Evolutionary conservation across 1,140 invertebrate genomes (phyloP).

Genomic region (Agrilus planipennis): DNA sequence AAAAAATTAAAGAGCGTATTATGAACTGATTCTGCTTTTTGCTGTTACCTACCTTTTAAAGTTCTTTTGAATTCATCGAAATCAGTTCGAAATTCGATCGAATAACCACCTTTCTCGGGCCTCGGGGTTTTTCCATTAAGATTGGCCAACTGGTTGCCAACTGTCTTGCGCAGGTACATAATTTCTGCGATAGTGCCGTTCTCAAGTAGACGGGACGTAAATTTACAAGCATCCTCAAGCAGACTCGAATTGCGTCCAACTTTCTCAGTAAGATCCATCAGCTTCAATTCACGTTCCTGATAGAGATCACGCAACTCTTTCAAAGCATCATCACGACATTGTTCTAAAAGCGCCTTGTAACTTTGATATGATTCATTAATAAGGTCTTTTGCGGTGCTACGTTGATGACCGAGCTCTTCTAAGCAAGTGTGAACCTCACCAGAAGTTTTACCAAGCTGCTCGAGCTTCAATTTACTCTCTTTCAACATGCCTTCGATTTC

Average conservation of each 20-base stretch:
- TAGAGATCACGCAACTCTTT: slow-evolving; percentile 69
- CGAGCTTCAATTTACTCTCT: slow-evolving; percentile 59
- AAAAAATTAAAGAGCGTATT: slow-evolving; percentile 2
- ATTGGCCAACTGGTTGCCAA: slow-evolving; percentile 59
- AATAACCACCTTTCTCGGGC: slow-evolving; percentile 55
- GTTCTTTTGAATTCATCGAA: slow-evolving; percentile 61
- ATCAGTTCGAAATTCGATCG: slow-evolving; percentile 73
- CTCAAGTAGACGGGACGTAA: slow-evolving; percentile 63
- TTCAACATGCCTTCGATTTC: slow-evolving; percentile 59
- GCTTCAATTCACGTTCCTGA: slow-evolving; percentile 69
- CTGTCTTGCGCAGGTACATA: slow-evolving; percentile 63
- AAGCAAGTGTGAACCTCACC: slow-evolving; percentile 61
- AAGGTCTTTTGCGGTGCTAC: slow-evolving; percentile 71
- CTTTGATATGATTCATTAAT: slow-evolving; percentile 76
- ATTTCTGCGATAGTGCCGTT: slow-evolving; percentile 75
- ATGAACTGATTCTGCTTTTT: slow-evolving; percentile 26
- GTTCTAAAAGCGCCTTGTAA: slow-evolving; percentile 72
- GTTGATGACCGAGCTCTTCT: slow-evolving; percentile 73
- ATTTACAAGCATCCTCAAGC: slow-evolving; percentile 72
- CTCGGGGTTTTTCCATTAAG: slow-evolving; percentile 70
- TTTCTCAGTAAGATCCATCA: slow-evolving; percentile 55
- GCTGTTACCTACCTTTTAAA: slow-evolving; percentile 7
- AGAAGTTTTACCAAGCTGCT: slow-evolving; percentile 61
- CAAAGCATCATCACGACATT: slow-evolving; percentile 60
- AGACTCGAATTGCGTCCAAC: slow-evolving; percentile 44